Evolutionary conservation across 92 coral and sea anemone species (phyloP).

Genomic region (Virgularia gustaviana): DNA sequence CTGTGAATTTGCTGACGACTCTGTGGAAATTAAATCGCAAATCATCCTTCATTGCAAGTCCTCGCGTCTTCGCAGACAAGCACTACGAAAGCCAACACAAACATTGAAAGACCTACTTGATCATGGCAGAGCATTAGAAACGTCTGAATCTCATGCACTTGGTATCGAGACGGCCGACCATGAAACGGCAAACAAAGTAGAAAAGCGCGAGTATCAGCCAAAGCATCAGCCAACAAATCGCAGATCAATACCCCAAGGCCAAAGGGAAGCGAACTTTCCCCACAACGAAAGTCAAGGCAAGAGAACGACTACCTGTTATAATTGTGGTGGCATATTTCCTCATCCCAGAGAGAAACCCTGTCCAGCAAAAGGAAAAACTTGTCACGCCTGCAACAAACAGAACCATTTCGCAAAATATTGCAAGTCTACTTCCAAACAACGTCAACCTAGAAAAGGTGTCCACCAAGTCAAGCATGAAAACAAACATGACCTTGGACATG

Average conservation of each 20-base stretch:
- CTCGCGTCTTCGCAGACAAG: too few relatives aligned
- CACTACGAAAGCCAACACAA: slow-evolving; percentile 7
- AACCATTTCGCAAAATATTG: slow-evolving; percentile 17
- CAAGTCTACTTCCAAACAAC: neutral
- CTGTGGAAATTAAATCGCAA: too few relatives aligned
- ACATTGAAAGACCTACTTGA: slow-evolving; percentile 17
- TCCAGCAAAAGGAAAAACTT: slow-evolving; percentile 33
- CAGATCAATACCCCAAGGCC: too few relatives aligned
- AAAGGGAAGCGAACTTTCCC: neutral
- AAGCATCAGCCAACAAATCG: neutral
- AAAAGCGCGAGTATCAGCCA: neutral
- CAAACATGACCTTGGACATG: too few relatives aligned
- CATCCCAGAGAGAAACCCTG: slow-evolving; percentile 26
- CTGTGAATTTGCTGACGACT: too few relatives aligned
- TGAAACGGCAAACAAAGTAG: neutral
- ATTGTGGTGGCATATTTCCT: slow-evolving; percentile 39
- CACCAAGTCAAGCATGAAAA: too few relatives aligned
- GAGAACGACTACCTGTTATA: slow-evolving; percentile 12
- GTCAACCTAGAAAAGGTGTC: too few relatives aligned
- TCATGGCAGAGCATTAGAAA: slow-evolving; percentile 24
- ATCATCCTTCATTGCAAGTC: too few relatives aligned
- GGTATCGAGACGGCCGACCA: slow-evolving; percentile 26
- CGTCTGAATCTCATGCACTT: slow-evolving; percentile 36
- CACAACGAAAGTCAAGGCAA: slow-evolving; percentile 1
- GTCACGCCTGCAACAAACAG: slow-evolving; percentile 20